Percentiles rank a stretch among this genome's conserved stretches.
phyloP scores from a whole-genome alignment of 2,113 vertebrate species.

The Struthidea cinerea region DNA sequence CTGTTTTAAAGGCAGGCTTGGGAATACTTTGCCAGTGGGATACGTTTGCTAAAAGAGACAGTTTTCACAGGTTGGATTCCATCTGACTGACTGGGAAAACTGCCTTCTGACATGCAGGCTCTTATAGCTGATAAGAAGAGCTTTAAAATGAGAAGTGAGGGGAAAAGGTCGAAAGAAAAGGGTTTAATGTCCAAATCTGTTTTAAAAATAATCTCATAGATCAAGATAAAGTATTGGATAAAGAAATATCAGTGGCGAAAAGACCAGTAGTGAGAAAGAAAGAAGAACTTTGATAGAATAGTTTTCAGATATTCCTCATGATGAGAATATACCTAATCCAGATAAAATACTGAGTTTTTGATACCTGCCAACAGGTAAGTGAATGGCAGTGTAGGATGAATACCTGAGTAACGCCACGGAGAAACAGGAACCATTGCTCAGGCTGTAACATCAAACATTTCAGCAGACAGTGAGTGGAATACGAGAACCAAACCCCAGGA shows the following conservation, averaged over 20 bases:
- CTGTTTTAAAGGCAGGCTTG: background rate
- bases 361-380: background rate
- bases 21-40: background rate
- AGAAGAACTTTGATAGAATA: background rate
- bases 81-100: background rate
- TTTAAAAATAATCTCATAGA: background rate
- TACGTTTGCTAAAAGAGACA: background rate
- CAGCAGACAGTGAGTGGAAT: background rate
- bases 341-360: background rate
- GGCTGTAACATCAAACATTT: background rate
- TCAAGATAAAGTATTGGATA: background rate
- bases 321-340: background rate
- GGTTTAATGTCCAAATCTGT: background rate
- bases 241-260: background rate
- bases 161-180: background rate
- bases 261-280: background rate
- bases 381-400: background rate
- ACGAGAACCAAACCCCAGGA: background rate
- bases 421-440: background rate
- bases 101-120: background rate
- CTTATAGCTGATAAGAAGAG: background rate
- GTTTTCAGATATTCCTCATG: background rate
- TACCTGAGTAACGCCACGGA: background rate
- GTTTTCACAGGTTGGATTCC: constrained; percentile 3
- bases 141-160: background rate